A percentile compares a stretch with the other conserved stretches of the same genome.
phyloP scores from a whole-genome alignment of 2,113 vertebrate genomes.

The Grammomys surdaster region DNA sequence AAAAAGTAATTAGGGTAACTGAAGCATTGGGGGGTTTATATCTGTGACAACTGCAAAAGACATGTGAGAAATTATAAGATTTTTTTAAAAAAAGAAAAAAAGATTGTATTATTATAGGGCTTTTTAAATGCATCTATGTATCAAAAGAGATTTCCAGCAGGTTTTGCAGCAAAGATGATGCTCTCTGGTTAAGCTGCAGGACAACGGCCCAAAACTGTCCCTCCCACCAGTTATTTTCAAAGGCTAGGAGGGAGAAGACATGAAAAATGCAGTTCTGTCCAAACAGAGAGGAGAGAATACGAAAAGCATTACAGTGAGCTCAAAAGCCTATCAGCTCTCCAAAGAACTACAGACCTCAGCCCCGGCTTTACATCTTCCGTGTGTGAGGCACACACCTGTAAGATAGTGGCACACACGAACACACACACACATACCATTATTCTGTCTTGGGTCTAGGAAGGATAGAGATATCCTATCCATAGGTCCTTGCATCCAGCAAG shows the following conservation, averaged over 20 bases:
- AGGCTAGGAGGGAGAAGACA: background rate
- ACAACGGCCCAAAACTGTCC: background rate
- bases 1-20: constrained; percentile 65
- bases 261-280: background rate
- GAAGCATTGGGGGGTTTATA: constrained; percentile 43
- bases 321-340: background rate
- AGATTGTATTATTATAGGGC: background rate
- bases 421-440: background rate
- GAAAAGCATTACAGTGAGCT: no score
- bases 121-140: constrained; percentile 44
- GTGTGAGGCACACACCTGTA: background rate
- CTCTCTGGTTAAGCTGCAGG: background rate
- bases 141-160: constrained; percentile 59
- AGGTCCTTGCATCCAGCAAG: background rate
- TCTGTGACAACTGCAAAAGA: constrained; percentile 62
- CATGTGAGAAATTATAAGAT: constrained; percentile 43
- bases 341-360: background rate
- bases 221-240: background rate
- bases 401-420: rapidly evolving
- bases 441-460: rapidly evolving
- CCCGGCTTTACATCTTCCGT: background rate
- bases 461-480: background rate
- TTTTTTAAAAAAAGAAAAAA: background rate
- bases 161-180: background rate
- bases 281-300: background rate